A percentile compares a stretch with the other conserved stretches of the same genome.
phyloP scores from a whole-genome alignment of 2,888 invertebrate species.

The Acleris literana region DNA sequence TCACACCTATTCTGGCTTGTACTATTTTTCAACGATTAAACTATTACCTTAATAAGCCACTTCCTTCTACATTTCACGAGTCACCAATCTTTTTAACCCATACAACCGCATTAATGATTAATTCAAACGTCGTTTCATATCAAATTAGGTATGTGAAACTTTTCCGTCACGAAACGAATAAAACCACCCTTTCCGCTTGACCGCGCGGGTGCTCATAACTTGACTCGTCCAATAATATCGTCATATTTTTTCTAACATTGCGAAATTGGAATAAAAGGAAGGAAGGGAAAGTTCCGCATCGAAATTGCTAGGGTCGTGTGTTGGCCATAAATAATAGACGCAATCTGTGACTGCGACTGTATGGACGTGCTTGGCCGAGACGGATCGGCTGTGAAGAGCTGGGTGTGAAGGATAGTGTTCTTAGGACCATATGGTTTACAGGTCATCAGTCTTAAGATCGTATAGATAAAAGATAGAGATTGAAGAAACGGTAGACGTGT shows the following conservation, averaged over 20 bases:
- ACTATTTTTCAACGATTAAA: too few relatives aligned
- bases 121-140: slow-evolving; percentile 40
- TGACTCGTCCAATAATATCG: slow-evolving; percentile 77
- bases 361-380: slow-evolving; percentile 38
- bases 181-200: slow-evolving; percentile 73
- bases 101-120: slow-evolving; percentile 18
- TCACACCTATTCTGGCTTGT: too few relatives aligned
- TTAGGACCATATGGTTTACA: neutral
- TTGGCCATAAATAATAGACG: slow-evolving; percentile 78
- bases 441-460: neutral
- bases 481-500: neutral
- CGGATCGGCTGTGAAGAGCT: slow-evolving; percentile 15
- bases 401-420: slow-evolving; percentile 4
- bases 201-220: slow-evolving; percentile 68
- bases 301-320: slow-evolving; percentile 75
- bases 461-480: neutral
- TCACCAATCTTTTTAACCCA: slow-evolving; percentile 1
- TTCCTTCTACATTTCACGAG: neutral
- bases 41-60: neutral
- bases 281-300: slow-evolving; percentile 73
- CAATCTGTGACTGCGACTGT: slow-evolving; percentile 68
- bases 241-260: slow-evolving; percentile 80
- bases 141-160: slow-evolving; percentile 41
- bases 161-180: slow-evolving; percentile 50
- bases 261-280: slow-evolving; percentile 78